Base-by-base conservation (phyloP, 2,888 invertebrate genomes). In the Drosophila atripex region DNA sequence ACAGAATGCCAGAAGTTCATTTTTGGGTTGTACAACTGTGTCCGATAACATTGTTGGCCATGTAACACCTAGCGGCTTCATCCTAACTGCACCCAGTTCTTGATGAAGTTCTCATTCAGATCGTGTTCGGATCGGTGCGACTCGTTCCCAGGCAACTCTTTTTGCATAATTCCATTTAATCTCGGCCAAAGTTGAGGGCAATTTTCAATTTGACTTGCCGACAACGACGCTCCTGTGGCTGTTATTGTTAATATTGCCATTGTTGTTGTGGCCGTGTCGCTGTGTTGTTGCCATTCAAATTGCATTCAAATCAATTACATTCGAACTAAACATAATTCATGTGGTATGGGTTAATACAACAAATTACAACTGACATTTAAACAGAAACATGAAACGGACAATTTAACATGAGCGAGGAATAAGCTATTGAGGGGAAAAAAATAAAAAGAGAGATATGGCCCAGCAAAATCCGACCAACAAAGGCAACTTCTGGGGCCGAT, bases 271-370 rank as follows among this genome's bases (percentile, higher is more conserved):
- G 39, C 61, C 49, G 25, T 30, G 49, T 25, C n/a, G 39, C 39
- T 39, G 39, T 35, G 66, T 35, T 52, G 65, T 65, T 71, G 55
- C 56, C 85, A 86, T 84, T 86, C 78, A 84, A 84, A 84, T 86
- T 84, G 84, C 80, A 84, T 84, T 86, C 86, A 86, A 84, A 84
- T 84, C 86, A 84, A 84, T 84, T 84, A 86, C 86, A 86, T 85
- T 78, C 86, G 80, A 86, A 80, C 83, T 80, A 83, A 86, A 80
- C 84, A 86, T 84, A 84, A 84, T 84, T 84, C 84, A 84, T 84
- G 82, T 82, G 82, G 79, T 82, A 80, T 77, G 86, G 84, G 86
- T 84, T 84, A 84, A 84, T 84, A 84, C 84, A 84, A 84, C 84
- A 84, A 84, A 84, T 84, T 84, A 84, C 86, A 86, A 80, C 84